phyloP scores from a whole-genome alignment of 2,797 vertebrate genomes.

The Anolis apletophallus region DNA sequence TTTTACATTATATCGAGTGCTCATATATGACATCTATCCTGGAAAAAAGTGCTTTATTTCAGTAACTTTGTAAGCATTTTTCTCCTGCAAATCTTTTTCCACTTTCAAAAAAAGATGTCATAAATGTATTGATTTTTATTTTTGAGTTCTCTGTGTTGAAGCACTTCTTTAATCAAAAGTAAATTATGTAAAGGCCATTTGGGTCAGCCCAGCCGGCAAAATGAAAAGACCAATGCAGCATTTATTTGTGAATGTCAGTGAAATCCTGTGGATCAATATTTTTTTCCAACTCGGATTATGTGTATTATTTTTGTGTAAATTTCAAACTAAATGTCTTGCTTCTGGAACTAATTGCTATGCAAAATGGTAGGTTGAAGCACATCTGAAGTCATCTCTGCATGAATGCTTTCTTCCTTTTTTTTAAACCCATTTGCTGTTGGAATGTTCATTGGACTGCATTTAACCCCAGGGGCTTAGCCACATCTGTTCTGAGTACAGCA shows the following conservation, averaged over 20 bases:
- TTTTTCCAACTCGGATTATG: constrained; percentile 60
- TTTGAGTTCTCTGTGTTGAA: constrained; percentile 71
- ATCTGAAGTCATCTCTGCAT: neutral
- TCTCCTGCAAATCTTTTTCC: neutral
- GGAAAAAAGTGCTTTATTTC: neutral
- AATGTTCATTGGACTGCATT: neutral
- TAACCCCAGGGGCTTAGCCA: neutral
- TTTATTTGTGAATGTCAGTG: constrained; percentile 84
- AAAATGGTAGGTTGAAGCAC: neutral
- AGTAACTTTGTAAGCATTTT: constrained; percentile 3
- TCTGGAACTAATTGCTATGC: constrained; percentile 26
- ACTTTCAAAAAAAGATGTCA: constrained; percentile 74
- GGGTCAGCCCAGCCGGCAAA: constrained; percentile 76
- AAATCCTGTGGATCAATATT: constrained; percentile 77
- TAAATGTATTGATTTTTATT: constrained; percentile 73
- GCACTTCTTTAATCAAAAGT: constrained; percentile 85
- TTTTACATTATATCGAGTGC: neutral
- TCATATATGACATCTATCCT: neutral
- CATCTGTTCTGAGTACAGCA: neutral
- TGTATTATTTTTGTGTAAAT: constrained; percentile 73
- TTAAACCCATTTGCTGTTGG: neutral
- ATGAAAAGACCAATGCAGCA: constrained; percentile 81
- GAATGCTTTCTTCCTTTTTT: rapidly evolving
- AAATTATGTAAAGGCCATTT: constrained; percentile 80
- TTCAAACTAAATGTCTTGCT: constrained; percentile 50